A percentile compares a stretch with the other conserved stretches of the same genome.
These are phyloP conservation scores for Spinibarbus caldwelli DNA, from an alignment of 2,797 vertebrate genomes.

Conservation along the genomic window DNA sequence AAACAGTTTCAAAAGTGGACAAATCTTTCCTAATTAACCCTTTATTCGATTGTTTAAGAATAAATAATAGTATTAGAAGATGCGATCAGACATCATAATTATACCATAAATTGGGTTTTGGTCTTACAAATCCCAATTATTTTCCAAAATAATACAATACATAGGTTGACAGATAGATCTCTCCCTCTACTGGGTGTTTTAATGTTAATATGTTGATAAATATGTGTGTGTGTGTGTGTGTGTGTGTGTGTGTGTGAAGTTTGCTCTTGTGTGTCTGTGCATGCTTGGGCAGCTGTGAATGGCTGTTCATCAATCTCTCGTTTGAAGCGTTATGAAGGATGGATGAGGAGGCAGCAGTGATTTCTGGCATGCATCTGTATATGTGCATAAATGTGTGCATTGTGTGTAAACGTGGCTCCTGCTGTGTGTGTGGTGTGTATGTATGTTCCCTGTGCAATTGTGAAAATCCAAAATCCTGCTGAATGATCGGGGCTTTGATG, in stretches of 20 bases:
- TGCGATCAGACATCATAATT: not conserved
- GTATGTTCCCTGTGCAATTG: not conserved
- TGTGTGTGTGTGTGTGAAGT: no score
- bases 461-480: constrained; percentile 9
- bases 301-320: not conserved
- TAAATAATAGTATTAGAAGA: not conserved
- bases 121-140: not conserved
- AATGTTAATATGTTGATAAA: not conserved
- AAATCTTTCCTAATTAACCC: no score
- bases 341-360: not conserved
- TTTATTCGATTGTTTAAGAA: not conserved
- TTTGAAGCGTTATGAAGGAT: not conserved
- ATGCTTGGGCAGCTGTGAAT: not conserved
- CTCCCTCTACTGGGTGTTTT: not conserved
- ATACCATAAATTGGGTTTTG: not conserved
- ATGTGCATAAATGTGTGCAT: no score
- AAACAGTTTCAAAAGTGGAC: not conserved
- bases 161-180: not conserved
- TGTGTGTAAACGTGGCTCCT: constrained; percentile 30
- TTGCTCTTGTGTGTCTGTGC: not conserved
- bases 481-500: constrained; percentile 22
- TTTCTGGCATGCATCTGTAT: not conserved
- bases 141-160: not conserved
- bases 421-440: constrained; percentile 20
- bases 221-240: not conserved